Conservation (phyloP, 2,888 invertebrate species). For the Euplagia quadripunctaria region DNA sequence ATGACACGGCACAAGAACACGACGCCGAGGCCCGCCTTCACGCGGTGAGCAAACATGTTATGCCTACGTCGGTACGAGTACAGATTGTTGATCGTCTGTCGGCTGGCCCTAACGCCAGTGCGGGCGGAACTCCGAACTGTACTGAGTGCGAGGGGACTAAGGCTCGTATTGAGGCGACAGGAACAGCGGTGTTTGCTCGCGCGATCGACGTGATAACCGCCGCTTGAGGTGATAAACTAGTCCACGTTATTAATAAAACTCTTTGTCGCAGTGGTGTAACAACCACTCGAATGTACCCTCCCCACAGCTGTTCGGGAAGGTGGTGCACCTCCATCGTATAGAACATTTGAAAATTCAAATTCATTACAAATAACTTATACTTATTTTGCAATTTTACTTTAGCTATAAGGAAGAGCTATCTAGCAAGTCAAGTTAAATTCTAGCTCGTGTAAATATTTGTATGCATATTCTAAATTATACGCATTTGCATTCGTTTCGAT, state of each 20-base stretch:
- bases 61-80: constrained; percentile 1
- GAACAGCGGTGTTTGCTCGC: constrained; percentile 56
- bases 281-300: not conserved
- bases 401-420: too few relatives aligned
- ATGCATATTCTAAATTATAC: too few relatives aligned
- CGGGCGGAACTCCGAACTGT: constrained; percentile 14
- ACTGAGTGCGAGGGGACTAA: constrained; percentile 18
- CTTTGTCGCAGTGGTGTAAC: constrained; percentile 38
- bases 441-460: not conserved
- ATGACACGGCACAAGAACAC: constrained; percentile 13
- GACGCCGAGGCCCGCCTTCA: not conserved
- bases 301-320: not conserved
- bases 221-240: constrained; percentile 57
- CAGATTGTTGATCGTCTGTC: constrained; percentile 25
- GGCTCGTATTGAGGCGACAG: constrained; percentile 32
- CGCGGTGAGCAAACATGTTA: constrained; percentile 37
- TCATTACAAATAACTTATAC: not conserved
- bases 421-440: not conserved
- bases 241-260: constrained; percentile 32
- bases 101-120: not conserved
- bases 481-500: too few relatives aligned
- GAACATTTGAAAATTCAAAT: not conserved
- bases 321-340: not conserved
- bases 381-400: not conserved
- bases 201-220: constrained; percentile 60